Percentiles rank a stretch among this genome's conserved stretches.
Conservation (phyloP, 2,888 invertebrate genomes). For the Lamproptera curius region DNA sequence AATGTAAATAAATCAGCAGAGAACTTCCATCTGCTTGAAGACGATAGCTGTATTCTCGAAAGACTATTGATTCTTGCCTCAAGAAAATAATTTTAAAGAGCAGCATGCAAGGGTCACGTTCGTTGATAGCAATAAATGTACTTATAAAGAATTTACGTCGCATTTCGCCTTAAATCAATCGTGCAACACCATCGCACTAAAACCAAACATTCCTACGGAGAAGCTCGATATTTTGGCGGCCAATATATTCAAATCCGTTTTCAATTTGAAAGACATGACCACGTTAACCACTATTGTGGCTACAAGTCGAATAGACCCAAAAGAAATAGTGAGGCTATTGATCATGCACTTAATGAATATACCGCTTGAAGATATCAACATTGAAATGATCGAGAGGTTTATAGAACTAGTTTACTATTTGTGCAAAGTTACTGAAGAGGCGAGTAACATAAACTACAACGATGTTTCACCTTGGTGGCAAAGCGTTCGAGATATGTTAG, state of each 20-base stretch:
- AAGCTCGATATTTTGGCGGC: constrained; percentile 51
- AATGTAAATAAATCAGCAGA: constrained; percentile 1
- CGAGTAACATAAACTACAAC: constrained; percentile 81
- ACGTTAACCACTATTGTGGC: constrained; percentile 44
- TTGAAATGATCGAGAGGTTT: constrained; percentile 82
- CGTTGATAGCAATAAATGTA: constrained; percentile 64
- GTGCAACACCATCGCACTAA: constrained; percentile 43
- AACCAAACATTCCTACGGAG: constrained; percentile 44
- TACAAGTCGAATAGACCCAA: constrained; percentile 63
- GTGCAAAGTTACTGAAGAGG: constrained; percentile 80
- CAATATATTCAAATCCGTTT: constrained; percentile 68
- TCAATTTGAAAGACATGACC: constrained; percentile 46
- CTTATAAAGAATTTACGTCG: constrained; percentile 75
- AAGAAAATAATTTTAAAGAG: constrained; percentile 61
- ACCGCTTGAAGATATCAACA: constrained; percentile 66
- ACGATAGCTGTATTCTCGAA: constrained; percentile 81
- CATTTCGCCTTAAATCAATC: constrained; percentile 71
- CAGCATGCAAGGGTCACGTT: constrained; percentile 77
- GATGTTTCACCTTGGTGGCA: constrained; percentile 91
- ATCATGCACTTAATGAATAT: constrained; percentile 85
- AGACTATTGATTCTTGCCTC: constrained; percentile 79
- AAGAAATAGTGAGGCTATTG: constrained; percentile 84
- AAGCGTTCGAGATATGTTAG: constrained; percentile 83
- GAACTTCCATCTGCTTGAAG: constrained; percentile 63
- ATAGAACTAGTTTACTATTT: constrained; percentile 81